Evolutionary conservation across 1,140 invertebrate genomes (phyloP).

Genomic region (Drosophila micromelanica): DNA sequence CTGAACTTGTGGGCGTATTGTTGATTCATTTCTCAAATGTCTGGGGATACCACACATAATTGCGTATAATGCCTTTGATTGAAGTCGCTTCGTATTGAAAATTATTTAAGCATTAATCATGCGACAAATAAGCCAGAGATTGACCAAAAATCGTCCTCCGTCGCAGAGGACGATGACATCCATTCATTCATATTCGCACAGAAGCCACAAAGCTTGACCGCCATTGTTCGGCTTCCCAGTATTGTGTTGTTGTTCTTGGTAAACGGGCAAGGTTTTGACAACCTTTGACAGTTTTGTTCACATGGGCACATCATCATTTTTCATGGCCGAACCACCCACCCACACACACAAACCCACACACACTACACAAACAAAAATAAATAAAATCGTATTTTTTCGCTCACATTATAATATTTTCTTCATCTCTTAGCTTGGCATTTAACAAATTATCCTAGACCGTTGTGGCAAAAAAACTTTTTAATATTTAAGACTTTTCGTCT

Average conservation of each 20-base stretch:
- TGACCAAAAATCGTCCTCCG: conserved; percentile 6
- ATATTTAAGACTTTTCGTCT: conserved; percentile 62
- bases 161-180: not conserved
- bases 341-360: conserved; percentile 6
- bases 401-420: conserved; percentile 18
- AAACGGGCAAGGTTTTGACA: conserved; percentile 80
- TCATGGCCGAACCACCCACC: conserved; percentile 43
- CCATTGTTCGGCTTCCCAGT: conserved; percentile 9
- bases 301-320: conserved; percentile 79
- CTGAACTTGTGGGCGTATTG: not conserved
- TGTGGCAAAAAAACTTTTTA: conserved; percentile 62
- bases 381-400: conserved; percentile 62
- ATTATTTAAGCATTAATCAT: conserved; percentile 79
- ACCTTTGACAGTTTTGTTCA: conserved; percentile 78
- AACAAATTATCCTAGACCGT: conserved; percentile 71
- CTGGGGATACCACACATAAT: conserved; percentile 46
- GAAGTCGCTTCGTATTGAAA: conserved; percentile 67
- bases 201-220: conserved; percentile 46
- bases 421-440: conserved; percentile 31
- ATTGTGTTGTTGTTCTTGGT: conserved; percentile 59
- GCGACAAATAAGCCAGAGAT: conserved; percentile 60
- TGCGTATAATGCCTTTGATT: conserved; percentile 63
- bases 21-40: conserved; percentile 44
- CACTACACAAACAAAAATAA: conserved; percentile 17
- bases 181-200: conserved; percentile 39